Percentiles rank a stretch among this genome's conserved stretches.
These are phyloP conservation scores for Piezodorus guildinii DNA, from an alignment of 1,140 invertebrate species.

Conservation along the genomic window DNA sequence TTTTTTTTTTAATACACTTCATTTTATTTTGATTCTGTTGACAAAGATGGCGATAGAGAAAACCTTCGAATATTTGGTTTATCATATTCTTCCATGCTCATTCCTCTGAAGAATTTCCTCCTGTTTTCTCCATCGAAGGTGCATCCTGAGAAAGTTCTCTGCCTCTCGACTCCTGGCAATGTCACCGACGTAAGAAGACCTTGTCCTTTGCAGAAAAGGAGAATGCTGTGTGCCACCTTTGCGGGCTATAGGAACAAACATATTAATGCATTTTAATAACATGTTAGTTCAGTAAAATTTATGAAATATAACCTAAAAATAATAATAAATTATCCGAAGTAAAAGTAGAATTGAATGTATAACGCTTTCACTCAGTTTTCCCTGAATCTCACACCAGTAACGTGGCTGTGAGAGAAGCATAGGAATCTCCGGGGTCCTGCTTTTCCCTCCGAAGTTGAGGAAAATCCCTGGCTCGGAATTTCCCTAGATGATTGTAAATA, in stretches of 20 bases:
- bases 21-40: not conserved
- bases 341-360: too few species aligned
- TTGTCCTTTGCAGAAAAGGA: slow-evolving; percentile 71
- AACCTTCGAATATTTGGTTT: slow-evolving; percentile 62
- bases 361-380: too few species aligned
- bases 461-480: too few species aligned
- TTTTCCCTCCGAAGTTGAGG: too few species aligned
- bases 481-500: too few species aligned
- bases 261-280: not conserved
- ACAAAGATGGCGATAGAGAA: slow-evolving; percentile 43
- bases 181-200: slow-evolving; percentile 61
- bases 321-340: too few species aligned
- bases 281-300: too few species aligned
- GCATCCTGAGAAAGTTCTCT: slow-evolving; percentile 43
- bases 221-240: slow-evolving; percentile 65
- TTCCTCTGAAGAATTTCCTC: slow-evolving; percentile 45
- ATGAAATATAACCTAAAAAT: too few species aligned
- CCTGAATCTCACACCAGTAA: too few species aligned
- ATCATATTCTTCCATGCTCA: slow-evolving; percentile 75
- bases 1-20: too few species aligned
- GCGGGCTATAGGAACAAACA: slow-evolving; percentile 47
- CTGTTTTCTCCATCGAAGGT: slow-evolving; percentile 36
- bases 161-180: slow-evolving; percentile 54
- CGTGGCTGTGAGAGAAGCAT: too few species aligned
- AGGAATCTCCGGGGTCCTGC: too few species aligned